A percentile compares a stretch with the other conserved stretches of the same genome.
These are phyloP conservation scores for Neosilurus mollespiculum DNA, from an alignment of 2,797 vertebrate species.

Conservation along the genomic window DNA sequence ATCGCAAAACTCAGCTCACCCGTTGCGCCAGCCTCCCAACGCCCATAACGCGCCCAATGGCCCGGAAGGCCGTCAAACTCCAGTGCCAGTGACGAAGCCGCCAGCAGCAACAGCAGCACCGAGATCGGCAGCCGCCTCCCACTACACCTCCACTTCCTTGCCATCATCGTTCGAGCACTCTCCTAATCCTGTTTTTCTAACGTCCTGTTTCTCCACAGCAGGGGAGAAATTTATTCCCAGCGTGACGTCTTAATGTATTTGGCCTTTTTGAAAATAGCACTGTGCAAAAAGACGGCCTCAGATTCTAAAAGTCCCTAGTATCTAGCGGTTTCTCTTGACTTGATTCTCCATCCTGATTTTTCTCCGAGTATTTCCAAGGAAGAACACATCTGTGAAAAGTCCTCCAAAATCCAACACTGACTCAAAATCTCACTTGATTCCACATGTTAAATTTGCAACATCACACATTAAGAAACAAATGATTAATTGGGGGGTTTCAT, in stretches of 20 bases:
- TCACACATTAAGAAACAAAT: conserved; percentile 24
- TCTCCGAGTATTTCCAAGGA: conserved; percentile 68
- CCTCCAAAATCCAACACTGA: conserved; percentile 24
- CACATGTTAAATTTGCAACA: conserved; percentile 45
- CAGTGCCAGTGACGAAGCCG: conserved; percentile 66
- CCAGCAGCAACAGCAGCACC: conserved; percentile 64
- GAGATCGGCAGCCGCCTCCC: conserved; percentile 57
- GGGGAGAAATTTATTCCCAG: conserved; percentile 55
- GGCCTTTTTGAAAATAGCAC: conserved; percentile 54
- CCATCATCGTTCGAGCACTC: conserved; percentile 59
- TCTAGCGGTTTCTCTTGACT: conserved; percentile 61
- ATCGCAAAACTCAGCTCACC: conserved; percentile 90
- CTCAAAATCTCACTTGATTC: conserved; percentile 44
- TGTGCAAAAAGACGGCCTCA: conserved; percentile 44
- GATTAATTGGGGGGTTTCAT: conserved; percentile 33
- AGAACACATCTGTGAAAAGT: conserved; percentile 51
- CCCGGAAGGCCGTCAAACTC: conserved; percentile 89
- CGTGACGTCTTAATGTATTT: conserved; percentile 48
- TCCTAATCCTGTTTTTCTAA: conserved; percentile 52
- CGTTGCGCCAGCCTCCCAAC: conserved; percentile 80
- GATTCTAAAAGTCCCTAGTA: conserved; percentile 48
- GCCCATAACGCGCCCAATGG: conserved; percentile 93
- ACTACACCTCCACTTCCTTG: conserved; percentile 65
- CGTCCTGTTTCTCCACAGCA: conserved; percentile 59
- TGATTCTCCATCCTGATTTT: conserved; percentile 68